Evolutionary conservation across 2,797 vertebrate species (phyloP), one percentile per base, ranked within the genome.

Genomic region (Eulemur mongoz): DNA sequence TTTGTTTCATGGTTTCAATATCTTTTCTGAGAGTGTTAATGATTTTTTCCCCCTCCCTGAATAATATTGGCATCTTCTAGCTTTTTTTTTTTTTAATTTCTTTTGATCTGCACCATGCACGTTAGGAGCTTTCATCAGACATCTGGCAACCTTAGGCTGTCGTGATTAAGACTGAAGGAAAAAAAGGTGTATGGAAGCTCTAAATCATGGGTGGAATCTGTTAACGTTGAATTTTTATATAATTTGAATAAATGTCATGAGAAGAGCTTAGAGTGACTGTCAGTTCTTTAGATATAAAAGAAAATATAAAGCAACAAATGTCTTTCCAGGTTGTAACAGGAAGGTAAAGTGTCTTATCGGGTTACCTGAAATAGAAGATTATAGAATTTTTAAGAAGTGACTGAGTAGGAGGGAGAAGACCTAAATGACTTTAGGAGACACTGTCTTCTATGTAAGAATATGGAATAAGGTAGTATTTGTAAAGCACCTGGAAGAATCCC

Each of bases 181-280:
- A 5, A 27, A 73, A 14, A 4, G 23, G 50, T 54, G 0, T 52
- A 20, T 35, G 57, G 63, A 63, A 72, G 18, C n/a, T 75, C 65
- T 40, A 9, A 9, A 38, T 40, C 0, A 50, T 75, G 69, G 84
- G 38, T n/a, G 52, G 35, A 81, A n/a, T 45, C 20, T 43, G 63
- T 35, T 85, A 52, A 52, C 52, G 12, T 22, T 43, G 35, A 69
- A n/a, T 80, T 69, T 93, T 80, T 59, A 32, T 81, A 15, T 81
- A 69, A 48, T 96, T 81, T 86, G 67, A 93, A 75, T 93, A 67
- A 79, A 89, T 86, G 85, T 69, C 18, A 13, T 91, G n/a, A 72
- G 82, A 69, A 91, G 76, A 57, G 63, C 54, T 93, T 59, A 88
- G 67, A 63, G 38, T 87, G 54, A 57, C 59, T 83, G 59, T 61